phyloP scores from a whole-genome alignment of 2,888 invertebrate species.

The Eurytoma adleriae region DNA sequence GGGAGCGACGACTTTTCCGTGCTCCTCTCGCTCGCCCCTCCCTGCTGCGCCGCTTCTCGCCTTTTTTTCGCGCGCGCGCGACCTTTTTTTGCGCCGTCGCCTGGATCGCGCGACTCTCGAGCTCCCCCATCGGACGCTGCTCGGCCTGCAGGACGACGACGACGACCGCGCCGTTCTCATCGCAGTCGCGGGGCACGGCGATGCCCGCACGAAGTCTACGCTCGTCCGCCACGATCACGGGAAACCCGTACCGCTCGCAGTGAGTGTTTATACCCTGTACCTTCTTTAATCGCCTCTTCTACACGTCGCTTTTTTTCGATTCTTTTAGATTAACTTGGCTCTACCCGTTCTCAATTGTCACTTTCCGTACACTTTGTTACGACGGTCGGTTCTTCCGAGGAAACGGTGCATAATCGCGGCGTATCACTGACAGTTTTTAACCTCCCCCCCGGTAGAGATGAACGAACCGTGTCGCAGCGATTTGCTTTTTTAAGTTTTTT shows the following conservation, averaged over 20 bases:
- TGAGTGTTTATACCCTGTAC: conserved; percentile 19
- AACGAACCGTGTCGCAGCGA: conserved; percentile 23
- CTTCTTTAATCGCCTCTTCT: no score
- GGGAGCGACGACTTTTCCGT: background rate
- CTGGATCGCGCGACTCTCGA: background rate
- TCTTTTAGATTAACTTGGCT: no score
- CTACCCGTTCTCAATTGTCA: no score
- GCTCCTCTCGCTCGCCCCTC: background rate
- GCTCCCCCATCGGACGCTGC: background rate
- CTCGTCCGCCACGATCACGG: background rate
- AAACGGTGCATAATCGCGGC: no score
- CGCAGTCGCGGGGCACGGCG: background rate
- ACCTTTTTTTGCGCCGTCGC: background rate
- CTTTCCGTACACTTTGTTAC: no score
- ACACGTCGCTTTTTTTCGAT: no score
- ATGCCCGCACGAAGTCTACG: conserved; percentile 6
- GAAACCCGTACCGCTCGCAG: conserved; percentile 29
- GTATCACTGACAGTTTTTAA: no score
- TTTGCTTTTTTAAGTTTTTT: background rate
- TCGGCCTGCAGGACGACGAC: background rate
- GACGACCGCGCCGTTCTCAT: background rate
- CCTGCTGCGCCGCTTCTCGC: background rate
- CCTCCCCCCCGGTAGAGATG: background rate
- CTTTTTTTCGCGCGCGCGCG: background rate
- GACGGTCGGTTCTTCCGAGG: no score